phyloP scores from a whole-genome alignment of 2,113 vertebrate genomes.

The Sapayoa aenigma region DNA sequence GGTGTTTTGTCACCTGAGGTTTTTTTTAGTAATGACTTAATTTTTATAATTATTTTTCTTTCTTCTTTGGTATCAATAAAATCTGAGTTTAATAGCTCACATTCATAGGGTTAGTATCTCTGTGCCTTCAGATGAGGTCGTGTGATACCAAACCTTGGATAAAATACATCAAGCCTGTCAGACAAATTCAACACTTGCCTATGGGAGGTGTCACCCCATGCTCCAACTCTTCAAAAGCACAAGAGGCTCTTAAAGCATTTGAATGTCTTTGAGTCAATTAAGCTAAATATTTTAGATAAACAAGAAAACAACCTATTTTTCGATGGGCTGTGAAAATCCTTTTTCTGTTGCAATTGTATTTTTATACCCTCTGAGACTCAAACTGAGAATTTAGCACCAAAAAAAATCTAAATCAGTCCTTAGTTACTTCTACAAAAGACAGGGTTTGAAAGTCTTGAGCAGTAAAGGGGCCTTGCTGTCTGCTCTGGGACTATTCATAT shows the following conservation, averaged over 20 bases:
- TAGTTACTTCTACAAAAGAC: neutral
- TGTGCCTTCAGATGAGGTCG: neutral
- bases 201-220: neutral
- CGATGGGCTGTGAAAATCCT: neutral
- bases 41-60: neutral
- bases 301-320: neutral
- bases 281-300: neutral
- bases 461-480: neutral
- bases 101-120: neutral
- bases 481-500: slow-evolving; percentile 36
- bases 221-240: neutral
- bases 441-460: neutral
- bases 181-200: neutral
- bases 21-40: neutral
- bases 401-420: neutral
- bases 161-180: neutral
- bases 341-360: neutral
- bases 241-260: neutral
- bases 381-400: neutral
- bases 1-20: neutral
- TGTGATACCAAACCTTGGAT: neutral
- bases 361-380: neutral
- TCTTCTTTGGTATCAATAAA: neutral
- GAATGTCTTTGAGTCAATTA: neutral
- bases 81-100: neutral